Conservation (phyloP, 2,888 invertebrate genomes). For the Epinotia bilunana region DNA sequence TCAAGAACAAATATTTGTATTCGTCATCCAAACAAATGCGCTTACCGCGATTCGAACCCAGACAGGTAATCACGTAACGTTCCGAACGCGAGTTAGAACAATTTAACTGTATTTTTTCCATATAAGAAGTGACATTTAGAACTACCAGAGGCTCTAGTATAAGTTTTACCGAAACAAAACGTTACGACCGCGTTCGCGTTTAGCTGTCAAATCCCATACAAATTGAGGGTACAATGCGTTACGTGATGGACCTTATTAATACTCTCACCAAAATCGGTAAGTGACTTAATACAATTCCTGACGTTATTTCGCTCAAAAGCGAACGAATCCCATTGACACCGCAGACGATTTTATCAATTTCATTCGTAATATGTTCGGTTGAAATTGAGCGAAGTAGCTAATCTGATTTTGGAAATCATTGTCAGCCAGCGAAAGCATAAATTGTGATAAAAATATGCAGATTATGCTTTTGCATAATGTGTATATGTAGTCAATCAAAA, state of each 20-base stretch:
- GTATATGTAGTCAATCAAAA: slow-evolving; percentile 36
- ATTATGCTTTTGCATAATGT: slow-evolving; percentile 43
- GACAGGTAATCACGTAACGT: too few relatives aligned
- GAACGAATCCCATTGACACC: slow-evolving; percentile 63
- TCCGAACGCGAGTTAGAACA: too few relatives aligned
- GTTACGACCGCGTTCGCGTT: too few relatives aligned
- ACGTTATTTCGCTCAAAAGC: slow-evolving; percentile 49
- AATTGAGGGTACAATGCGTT: too few relatives aligned
- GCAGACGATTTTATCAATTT: slow-evolving; percentile 78
- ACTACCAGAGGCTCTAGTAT: too few relatives aligned
- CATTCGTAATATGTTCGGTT: slow-evolving; percentile 70
- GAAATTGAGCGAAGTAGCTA: slow-evolving; percentile 70
- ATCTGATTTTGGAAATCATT: slow-evolving; percentile 67
- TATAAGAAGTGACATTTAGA: too few relatives aligned
- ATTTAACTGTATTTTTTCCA: too few relatives aligned
- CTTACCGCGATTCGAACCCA: too few relatives aligned
- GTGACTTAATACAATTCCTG: slow-evolving; percentile 14
- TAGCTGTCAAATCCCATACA: too few relatives aligned
- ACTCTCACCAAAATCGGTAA: neutral
- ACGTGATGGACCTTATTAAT: neutral
- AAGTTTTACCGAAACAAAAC: too few relatives aligned
- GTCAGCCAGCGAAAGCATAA: slow-evolving; percentile 36
- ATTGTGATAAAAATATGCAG: slow-evolving; percentile 44
- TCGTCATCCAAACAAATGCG: too few relatives aligned
- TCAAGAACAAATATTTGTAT: too few relatives aligned